Evolutionary conservation across 2,888 invertebrate genomes (phyloP).

Genomic region (Girardia tigrina): DNA sequence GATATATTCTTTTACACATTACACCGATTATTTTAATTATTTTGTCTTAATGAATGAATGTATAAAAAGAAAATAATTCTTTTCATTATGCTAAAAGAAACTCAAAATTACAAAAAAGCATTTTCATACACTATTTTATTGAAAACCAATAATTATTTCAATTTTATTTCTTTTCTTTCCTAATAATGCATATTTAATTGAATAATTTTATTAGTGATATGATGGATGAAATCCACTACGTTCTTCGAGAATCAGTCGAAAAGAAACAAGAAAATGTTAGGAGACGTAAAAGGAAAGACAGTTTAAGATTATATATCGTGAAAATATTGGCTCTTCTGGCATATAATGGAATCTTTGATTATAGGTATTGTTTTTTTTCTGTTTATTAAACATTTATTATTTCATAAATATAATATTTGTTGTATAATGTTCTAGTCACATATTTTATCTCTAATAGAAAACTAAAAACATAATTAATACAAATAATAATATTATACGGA

Average conservation of each 20-base stretch:
- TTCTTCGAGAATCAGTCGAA: constrained; percentile 85
- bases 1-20: no score
- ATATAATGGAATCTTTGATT: constrained; percentile 53
- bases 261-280: constrained; percentile 91
- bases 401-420: not conserved
- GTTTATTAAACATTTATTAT: not conserved
- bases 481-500: no score
- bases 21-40: no score
- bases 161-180: no score
- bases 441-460: not conserved
- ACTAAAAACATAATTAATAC: no score
- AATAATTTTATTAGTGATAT: constrained; percentile 64
- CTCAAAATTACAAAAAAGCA: no score
- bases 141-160: no score
- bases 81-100: no score
- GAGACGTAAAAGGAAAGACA: constrained; percentile 73
- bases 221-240: constrained; percentile 79
- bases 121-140: no score
- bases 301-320: constrained; percentile 74
- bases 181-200: no score
- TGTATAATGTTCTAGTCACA: not conserved
- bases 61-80: no score
- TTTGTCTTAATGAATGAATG: no score
- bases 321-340: constrained; percentile 78
- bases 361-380: constrained; percentile 40